Conservation (phyloP, 2,888 invertebrate genomes). For the Cryptophagus acutangulus region DNA sequence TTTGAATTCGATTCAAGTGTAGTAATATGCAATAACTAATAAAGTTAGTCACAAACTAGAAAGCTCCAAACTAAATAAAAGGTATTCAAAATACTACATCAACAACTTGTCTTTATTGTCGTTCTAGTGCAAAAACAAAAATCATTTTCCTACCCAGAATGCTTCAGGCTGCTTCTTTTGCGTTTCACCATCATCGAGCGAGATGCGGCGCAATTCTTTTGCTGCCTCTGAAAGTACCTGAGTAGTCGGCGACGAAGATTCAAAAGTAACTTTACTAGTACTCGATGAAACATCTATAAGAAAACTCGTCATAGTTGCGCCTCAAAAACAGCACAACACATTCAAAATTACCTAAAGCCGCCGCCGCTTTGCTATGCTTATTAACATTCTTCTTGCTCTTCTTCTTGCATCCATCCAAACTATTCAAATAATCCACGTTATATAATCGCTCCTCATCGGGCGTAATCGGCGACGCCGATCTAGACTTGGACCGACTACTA, state of each 20-base stretch:
- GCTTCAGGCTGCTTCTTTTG: slow-evolving; percentile 20
- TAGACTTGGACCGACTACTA: slow-evolving; percentile 17
- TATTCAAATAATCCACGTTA: slow-evolving; percentile 5
- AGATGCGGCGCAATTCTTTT: slow-evolving; percentile 15
- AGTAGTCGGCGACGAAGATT: too few species aligned
- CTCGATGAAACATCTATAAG: too few species aligned
- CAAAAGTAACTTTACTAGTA: too few species aligned
- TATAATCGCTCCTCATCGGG: neutral
- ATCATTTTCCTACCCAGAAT: slow-evolving; percentile 25
- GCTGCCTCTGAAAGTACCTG: slow-evolving; percentile 16
- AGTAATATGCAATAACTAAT: too few species aligned
- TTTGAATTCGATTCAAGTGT: neutral
- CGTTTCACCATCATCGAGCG: neutral
- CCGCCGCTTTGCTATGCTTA: slow-evolving; percentile 1
- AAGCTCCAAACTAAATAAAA: too few species aligned
- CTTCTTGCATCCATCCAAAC: slow-evolving; percentile 8
- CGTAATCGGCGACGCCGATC: slow-evolving; percentile 11
- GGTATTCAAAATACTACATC: neutral
- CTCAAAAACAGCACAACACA: too few species aligned
- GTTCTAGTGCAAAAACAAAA: neutral
- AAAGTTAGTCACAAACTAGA: too few species aligned
- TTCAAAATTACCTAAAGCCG: neutral
- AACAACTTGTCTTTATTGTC: neutral
- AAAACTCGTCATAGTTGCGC: too few species aligned
- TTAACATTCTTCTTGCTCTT: neutral